Evolutionary conservation across 1,140 invertebrate species (phyloP), one percentile per base, ranked within the genome.

Genomic region (Hypsibius dujardini): DNA sequence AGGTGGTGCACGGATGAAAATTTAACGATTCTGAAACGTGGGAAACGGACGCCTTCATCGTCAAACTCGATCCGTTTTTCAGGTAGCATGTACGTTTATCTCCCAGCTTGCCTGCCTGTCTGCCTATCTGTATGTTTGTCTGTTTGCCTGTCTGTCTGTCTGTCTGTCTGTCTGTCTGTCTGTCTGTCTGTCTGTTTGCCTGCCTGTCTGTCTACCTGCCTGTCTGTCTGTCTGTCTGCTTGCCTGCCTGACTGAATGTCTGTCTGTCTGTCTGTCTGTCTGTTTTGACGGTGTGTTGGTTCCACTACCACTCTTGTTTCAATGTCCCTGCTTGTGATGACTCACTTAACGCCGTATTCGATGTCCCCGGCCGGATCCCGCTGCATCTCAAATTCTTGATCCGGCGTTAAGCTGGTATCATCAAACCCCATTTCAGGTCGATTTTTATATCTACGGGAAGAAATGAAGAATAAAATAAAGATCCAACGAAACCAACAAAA

Each of bases 361-460:
- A 94, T 79, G 70, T 85, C 80, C 50, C 90, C 92, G 71, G 83
- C 80, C 67, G 80, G 81, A 80, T 97, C 92, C 73, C 83, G 84
- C 73, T 86, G 84, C 47, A 96, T 78, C 74, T 95, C 88, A 85
- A 95, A 93, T 78, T 92, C 88, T 81, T 97, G 92, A 78, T 96
- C 92, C 15, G 90, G 80, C 75, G 84, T 80, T 59, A 78, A 77
- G 1, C 75, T 74, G 7, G 84, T 82, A 81, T 95, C 88, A 84
- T 96, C 92, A 82, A 96, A 97, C 56, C 88, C 89, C 92, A 96
- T 95, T 74, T 87, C 83, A 46, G 90, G 89, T 72, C 88, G 84
- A 80, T 95, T 95, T 81, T 95, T 95, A 79, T 85, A 95, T 72
- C 90, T 94, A 28, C 28, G 28, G 28, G 75, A 71, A 76, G 73